A percentile compares a stretch with the other conserved stretches of the same genome.
Conservation (phyloP, 2,888 invertebrate genomes). For the Caenorhabditis auriculariae region DNA sequence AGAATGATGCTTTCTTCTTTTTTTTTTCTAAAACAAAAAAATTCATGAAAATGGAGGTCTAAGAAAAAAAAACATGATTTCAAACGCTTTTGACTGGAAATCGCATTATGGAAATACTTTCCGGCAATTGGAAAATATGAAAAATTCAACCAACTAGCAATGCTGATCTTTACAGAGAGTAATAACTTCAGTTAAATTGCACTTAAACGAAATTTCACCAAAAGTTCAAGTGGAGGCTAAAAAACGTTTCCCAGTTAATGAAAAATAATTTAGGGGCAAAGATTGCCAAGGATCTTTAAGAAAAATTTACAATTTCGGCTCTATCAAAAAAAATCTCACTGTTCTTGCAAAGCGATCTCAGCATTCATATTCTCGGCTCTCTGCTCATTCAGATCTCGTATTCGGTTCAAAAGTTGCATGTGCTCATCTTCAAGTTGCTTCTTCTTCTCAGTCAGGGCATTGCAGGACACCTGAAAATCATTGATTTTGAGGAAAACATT, state of each 20-base stretch:
- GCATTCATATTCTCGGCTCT: conserved; percentile 26
- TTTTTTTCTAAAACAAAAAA: neutral
- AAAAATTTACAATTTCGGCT: too few species aligned
- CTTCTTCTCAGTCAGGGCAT: conserved; percentile 71
- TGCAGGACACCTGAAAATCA: conserved; percentile 11
- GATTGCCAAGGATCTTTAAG: too few species aligned
- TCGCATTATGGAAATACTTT: too few species aligned
- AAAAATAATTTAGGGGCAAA: neutral
- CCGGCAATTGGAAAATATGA: too few species aligned
- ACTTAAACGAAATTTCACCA: neutral
- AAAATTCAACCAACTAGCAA: too few species aligned
- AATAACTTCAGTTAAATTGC: too few species aligned
- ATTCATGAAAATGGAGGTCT: neutral
- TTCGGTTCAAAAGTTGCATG: conserved; percentile 79
- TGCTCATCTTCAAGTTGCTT: conserved; percentile 92
- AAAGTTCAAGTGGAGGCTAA: neutral
- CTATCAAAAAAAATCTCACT: conserved; percentile 9
- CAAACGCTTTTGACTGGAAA: too few species aligned
- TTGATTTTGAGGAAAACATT: neutral
- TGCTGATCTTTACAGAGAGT: too few species aligned
- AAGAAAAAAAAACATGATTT: neutral
- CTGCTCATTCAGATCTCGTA: conserved; percentile 81
- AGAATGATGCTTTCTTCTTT: neutral
- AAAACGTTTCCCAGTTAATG: neutral
- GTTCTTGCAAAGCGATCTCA: conserved; percentile 23